Evolutionary conservation across 2,797 vertebrate genomes (phyloP), one percentile per base, ranked within the genome.

Genomic region (Danionella dracula): DNA sequence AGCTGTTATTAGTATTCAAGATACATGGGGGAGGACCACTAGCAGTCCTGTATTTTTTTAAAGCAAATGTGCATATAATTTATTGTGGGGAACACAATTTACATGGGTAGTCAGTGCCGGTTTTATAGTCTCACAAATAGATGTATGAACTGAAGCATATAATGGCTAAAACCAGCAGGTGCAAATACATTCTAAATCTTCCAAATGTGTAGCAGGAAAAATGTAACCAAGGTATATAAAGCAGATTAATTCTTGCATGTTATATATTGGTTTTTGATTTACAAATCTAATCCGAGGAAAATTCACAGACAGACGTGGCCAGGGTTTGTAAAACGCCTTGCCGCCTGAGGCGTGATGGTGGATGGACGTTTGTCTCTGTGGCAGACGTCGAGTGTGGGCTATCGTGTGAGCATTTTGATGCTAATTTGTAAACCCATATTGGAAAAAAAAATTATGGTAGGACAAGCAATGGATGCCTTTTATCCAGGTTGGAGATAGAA

Each of bases 31-130:
- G 90, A 88, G 88, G 85, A 93, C 87, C 88, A 86, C 90, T 88
- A 91, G 92, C 91, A 90, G 92, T 96, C 95, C 92, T 93, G 92
- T 94, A 92, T 95, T 95, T 91, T 37, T 13, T 68, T 92, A 93
- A 95, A 94, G 93, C 94, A 97, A 96, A 93, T 96, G 95, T 96
- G 94, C 94, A 97, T 96, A 94, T 96, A 96, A 98, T 97, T 97
- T 97, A 97, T 96, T 96, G 93, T 95, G 92, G 90, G 93, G 93
- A 96, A 97, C 93, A 96, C 93, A 96, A 98, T 97, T 98, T 98
- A 96, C 94, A 96, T 93, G 94, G 92, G 92, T 95, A 96, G 93
- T 97, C 93, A 93, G 94, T 93, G 94, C 91, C 93, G 95, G 93
- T 94, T 97, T 97, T 96, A 96, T 95, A 92, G 93, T 90, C 93